Evolutionary conservation across 2,888 invertebrate species (phyloP).

Genomic region (Dryomyza anilis): DNA sequence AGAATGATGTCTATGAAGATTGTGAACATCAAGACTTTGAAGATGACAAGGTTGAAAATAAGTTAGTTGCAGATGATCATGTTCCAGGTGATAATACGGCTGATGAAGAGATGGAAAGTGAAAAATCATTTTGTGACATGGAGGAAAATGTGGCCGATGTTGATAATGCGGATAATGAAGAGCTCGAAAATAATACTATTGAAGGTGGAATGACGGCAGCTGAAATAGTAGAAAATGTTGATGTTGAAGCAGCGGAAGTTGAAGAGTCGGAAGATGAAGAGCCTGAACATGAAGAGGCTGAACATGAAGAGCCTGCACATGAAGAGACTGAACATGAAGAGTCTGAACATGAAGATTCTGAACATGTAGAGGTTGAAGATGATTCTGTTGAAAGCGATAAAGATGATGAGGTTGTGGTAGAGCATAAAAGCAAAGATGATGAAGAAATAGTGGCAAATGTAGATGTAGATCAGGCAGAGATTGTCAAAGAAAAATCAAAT

Average conservation of each 20-base stretch:
- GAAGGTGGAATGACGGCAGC: background rate
- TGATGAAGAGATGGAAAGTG: background rate
- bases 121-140: background rate
- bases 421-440: background rate
- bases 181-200: background rate
- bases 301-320: background rate
- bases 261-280: background rate
- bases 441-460: background rate
- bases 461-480: background rate
- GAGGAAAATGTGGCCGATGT: background rate
- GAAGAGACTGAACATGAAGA: background rate
- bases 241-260: background rate
- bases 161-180: background rate
- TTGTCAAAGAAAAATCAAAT: constrained; percentile 29
- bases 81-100: no score
- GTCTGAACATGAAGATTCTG: background rate
- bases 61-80: no score
- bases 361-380: background rate
- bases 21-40: no score
- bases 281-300: background rate
- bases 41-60: no score
- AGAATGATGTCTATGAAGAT: no score
- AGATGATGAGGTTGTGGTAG: no score
- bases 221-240: background rate
- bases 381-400: no score